Base-by-base conservation (phyloP, 2,797 vertebrate species). In the Phalanger gymnotis region DNA sequence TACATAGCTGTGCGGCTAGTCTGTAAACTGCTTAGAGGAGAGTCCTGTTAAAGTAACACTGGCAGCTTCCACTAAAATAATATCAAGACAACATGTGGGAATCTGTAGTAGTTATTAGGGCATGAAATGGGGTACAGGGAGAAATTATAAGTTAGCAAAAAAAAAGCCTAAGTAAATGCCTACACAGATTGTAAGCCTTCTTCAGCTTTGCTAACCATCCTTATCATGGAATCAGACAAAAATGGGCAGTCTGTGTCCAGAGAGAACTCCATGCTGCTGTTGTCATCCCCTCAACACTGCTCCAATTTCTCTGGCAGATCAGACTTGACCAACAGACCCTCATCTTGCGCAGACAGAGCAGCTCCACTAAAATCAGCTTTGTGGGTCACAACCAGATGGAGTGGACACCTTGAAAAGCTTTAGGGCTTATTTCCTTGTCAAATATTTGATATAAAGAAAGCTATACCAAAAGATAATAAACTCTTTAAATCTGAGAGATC, bases 1-100 rank as follows among this genome's bases (percentile, higher is more conserved):
- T 98, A 98, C 97, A 96, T 97, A 97, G 98, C 98, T 95, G 73
- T 53, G 95, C 55, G 27, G 95, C 96, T 95, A 92, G 87, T 97
- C 95, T 96, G 54, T 97, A 97, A 98, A 98, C 96, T 97, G 96
- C 96, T 97, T 96, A 55, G 96, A 96, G 95, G 94, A 96, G 96
- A 93, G 90, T 95, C 97, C 97, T 97, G 73, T 92, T 90, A 91
- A 96, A 97, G 94, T 97, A 66, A 96, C 10, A 25, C 6, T 96
- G 98, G 97, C 96, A 96, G 92, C 94, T 96, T 91, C 93, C 87
- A 95, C 96, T 95, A 22, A 94, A 31, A 95, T 91, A 94, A 97
- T 92, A 96, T 47, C 96, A 94, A 94, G 97, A 93, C 90, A 92
- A 94, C 96, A 91, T 93, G 3, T 4, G 0, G 96, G 94, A 52